A percentile compares a stretch with the other conserved stretches of the same genome.
Conservation (phyloP, 2,888 invertebrate genomes). For the Patella caerulea region DNA sequence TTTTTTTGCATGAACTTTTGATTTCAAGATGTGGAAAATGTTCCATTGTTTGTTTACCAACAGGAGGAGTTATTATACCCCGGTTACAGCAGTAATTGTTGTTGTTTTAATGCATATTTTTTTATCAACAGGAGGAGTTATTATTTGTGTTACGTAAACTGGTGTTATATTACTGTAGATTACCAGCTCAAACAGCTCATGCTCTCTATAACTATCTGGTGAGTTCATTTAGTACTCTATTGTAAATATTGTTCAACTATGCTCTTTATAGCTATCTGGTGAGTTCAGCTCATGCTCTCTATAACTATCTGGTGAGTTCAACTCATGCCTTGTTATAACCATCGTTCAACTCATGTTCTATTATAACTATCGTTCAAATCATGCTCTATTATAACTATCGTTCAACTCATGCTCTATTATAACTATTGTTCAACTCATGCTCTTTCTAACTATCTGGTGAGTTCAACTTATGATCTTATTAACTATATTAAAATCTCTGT, state of each 20-base stretch:
- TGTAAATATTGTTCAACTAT: constrained; percentile 80
- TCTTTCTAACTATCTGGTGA: too few relatives aligned
- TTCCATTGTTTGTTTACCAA: neutral
- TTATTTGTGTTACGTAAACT: constrained; percentile 92
- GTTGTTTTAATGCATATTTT: neutral
- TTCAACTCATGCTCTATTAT: too few relatives aligned
- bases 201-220: constrained; percentile 97
- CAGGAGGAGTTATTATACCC: constrained; percentile 87
- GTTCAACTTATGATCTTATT: too few relatives aligned
- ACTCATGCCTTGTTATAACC: neutral
- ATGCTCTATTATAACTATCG: too few relatives aligned
- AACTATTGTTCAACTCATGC: too few relatives aligned
- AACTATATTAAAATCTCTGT: too few relatives aligned
- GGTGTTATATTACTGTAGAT: constrained; percentile 90
- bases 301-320: constrained; percentile 86
- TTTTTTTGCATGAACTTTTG: neutral
- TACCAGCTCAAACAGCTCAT: constrained; percentile 95
- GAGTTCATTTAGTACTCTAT: constrained; percentile 29
- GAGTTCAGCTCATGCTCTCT: too few relatives aligned
- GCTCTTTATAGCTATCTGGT: constrained; percentile 79
- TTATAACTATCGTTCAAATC: constrained; percentile 73
- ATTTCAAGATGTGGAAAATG: neutral
- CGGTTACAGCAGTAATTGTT: neutral
- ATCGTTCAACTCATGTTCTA: constrained; percentile 90
- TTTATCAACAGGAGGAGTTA: constrained; percentile 81